phyloP scores from a whole-genome alignment of 2,113 vertebrate species.

The Onychostoma macrolepis region DNA sequence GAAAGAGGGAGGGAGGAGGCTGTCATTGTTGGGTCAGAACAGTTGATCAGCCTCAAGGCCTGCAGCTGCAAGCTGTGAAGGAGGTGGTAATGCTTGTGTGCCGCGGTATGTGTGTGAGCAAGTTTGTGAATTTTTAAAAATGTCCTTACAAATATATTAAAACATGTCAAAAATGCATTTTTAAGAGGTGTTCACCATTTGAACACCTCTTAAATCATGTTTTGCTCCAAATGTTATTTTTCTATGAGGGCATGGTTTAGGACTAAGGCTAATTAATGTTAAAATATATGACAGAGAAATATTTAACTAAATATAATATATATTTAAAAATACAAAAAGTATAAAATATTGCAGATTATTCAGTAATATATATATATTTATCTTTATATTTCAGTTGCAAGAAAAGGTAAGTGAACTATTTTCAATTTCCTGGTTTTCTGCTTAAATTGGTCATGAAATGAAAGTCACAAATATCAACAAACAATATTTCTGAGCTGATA shows the following conservation, averaged over 20 bases:
- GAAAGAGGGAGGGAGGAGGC: constrained; percentile 57
- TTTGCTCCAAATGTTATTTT: not conserved
- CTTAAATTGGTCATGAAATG: too few relatives aligned
- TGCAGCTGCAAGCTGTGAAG: constrained; percentile 65
- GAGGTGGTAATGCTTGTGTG: constrained; percentile 57
- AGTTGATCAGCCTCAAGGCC: constrained; percentile 59
- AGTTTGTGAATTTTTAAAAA: not conserved
- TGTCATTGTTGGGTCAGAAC: constrained; percentile 65
- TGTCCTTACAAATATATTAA: not conserved
- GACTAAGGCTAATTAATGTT: not conserved
- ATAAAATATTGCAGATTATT: too few relatives aligned
- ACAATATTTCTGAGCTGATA: too few relatives aligned
- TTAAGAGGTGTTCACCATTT: not conserved
- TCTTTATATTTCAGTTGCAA: too few relatives aligned
- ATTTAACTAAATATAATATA: too few relatives aligned
- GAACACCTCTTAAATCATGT: not conserved
- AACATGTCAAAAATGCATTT: not conserved
- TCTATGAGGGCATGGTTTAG: not conserved
- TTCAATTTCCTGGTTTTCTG: too few relatives aligned
- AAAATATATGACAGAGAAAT: too few relatives aligned
- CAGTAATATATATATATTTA: too few relatives aligned
- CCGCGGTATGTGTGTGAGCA: not conserved
- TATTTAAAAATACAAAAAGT: too few relatives aligned
- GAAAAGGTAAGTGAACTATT: too few relatives aligned
- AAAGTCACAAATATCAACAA: too few relatives aligned